A percentile compares a stretch with the other conserved stretches of the same genome.
Evolutionary conservation across 2,888 invertebrate genomes (phyloP).

Genomic region (Lydus trimaculatus): DNA sequence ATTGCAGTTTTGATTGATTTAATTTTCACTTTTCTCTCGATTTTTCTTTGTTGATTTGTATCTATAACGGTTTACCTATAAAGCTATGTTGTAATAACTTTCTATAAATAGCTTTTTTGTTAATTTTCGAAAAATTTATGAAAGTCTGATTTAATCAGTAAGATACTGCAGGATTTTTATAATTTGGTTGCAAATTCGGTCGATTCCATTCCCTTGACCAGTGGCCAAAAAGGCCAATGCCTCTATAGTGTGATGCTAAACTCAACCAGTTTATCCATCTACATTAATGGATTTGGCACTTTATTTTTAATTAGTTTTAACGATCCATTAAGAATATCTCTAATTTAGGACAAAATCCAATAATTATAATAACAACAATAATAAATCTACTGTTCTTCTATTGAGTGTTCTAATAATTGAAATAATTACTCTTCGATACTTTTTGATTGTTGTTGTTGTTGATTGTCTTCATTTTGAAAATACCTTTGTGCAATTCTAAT

Average conservation of each 20-base stretch:
- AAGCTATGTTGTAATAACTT: neutral
- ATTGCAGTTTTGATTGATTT: too few species aligned
- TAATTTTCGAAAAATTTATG: neutral
- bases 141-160: neutral
- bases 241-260: slow-evolving; percentile 34
- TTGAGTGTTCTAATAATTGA: neutral
- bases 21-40: neutral
- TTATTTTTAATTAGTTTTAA: neutral
- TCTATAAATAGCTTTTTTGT: neutral
- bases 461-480: neutral
- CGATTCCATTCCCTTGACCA: slow-evolving; percentile 8
- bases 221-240: slow-evolving; percentile 37
- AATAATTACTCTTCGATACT: neutral
- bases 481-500: neutral
- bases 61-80: neutral
- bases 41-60: neutral
- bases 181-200: slow-evolving; percentile 1
- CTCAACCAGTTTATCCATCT: slow-evolving; percentile 26
- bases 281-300: slow-evolving; percentile 8
- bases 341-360: neutral
- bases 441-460: neutral
- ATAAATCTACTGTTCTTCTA: neutral
- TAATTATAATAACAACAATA: too few species aligned
- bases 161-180: neutral
- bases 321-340: slow-evolving; percentile 13